Evolutionary conservation across 2,888 invertebrate genomes (phyloP), one percentile per base, ranked within the genome.

Genomic region (Drosophila meridiana): DNA sequence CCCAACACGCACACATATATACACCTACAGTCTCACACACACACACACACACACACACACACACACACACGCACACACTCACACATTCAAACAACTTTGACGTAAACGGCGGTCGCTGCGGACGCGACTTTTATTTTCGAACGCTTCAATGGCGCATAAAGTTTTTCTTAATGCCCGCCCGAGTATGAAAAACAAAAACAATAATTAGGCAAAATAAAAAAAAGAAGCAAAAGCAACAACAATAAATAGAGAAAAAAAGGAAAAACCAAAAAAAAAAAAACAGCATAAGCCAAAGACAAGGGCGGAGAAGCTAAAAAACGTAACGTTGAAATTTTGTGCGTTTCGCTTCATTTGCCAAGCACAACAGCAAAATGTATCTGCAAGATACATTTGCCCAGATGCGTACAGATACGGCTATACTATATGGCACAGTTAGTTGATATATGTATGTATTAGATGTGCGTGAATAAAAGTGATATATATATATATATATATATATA

Each of bases 281-380:
- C 48, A 14, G 42, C 56, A 32, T 6, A 56, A 58, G 43, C 47
- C 47, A 69, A 69, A 66, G 65, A 62, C 84, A 72, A 80, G 72
- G 72, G 80, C 79, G 65, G 75, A 57, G 62, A 63, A 71, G 73
- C 71, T 73, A 73, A 82, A 78, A 74, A 85, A 78, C 69, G 63
- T 70, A 61, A 66, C 63, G 75, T 38, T 56, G 28, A 75, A 79
- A 76, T 71, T 72, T 77, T 76, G 69, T 65, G 63, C 89, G 92
- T 89, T 89, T 83, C 91, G 92, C 91, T 89, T 91, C 92, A 91
- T 91, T 91, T 89, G 88, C 82, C 82, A 80, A 52, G 72, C 75
- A 68, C 71, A 80, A 77, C 69, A 72, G 70, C 61, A 72, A 65
- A 60, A 60, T 56, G 68, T 74, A 81, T 80, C 78, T 78, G 67